Evolutionary conservation across 2,113 vertebrate genomes (phyloP).

Genomic region (Equus przewalskii): DNA sequence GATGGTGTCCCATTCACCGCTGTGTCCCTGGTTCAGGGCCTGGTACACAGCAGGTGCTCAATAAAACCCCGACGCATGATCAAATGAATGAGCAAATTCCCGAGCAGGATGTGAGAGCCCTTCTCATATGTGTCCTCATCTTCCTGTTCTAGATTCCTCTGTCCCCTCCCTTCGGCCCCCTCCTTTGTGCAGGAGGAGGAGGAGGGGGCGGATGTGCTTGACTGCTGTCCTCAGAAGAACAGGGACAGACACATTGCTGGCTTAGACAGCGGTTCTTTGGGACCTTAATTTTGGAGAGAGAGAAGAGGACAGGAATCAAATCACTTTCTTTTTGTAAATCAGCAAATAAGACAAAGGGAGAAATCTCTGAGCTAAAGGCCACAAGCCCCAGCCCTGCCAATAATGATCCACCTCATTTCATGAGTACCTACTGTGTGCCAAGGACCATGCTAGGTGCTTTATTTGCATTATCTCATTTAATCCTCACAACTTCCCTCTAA

Average conservation of each 20-base stretch:
- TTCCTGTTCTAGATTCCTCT: too few species aligned
- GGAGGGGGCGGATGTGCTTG: too few species aligned
- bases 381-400: neutral
- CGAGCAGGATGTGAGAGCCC: neutral
- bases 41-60: neutral
- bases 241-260: neutral
- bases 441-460: neutral
- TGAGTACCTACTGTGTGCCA: neutral
- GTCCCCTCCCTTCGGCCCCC: too few species aligned
- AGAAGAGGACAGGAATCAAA: neutral
- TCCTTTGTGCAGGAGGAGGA: neutral
- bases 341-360: neutral
- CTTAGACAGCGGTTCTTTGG: neutral
- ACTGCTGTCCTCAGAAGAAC: neutral
- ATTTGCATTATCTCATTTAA: neutral
- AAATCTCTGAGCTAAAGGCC: neutral
- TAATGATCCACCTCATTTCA: neutral
- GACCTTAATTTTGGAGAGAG: neutral
- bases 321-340: neutral
- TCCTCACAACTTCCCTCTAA: neutral
- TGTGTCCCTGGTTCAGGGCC: neutral
- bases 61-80: neutral
- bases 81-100: neutral
- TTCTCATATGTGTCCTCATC: accelerated
- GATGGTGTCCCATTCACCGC: accelerated